Conservation (phyloP, 2,888 invertebrate species). For the Sphinx pinastri region DNA sequence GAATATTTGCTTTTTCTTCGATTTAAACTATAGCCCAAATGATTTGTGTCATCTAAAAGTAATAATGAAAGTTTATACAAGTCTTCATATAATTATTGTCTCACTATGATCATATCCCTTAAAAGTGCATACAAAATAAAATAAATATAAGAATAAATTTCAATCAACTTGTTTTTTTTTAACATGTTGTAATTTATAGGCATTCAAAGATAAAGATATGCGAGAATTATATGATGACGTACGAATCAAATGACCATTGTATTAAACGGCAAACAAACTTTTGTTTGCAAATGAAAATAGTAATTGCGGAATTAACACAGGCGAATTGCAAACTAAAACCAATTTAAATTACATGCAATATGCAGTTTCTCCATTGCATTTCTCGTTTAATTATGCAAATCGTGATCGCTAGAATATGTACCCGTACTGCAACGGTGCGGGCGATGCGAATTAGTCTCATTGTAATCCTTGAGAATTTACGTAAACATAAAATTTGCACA, state of each 20-base stretch:
- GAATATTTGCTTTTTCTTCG: no score
- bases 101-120: no score
- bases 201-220: no score
- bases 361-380: constrained; percentile 38
- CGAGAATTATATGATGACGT: neutral
- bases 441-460: neutral
- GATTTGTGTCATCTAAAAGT: no score
- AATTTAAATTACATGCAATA: constrained; percentile 34
- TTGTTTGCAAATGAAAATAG: constrained; percentile 15
- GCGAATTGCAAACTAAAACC: constrained; percentile 31
- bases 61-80: no score
- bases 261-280: neutral
- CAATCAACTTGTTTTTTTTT: no score
- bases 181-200: no score
- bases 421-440: constrained; percentile 7
- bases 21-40: no score
- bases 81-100: no score
- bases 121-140: no score
- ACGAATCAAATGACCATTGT: neutral
- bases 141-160: no score
- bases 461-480: constrained; percentile 13
- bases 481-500: neutral
- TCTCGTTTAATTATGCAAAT: constrained; percentile 42
- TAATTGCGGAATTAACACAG: constrained; percentile 13
- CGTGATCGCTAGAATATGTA: constrained; percentile 29